phyloP scores from a whole-genome alignment of 2,888 invertebrate species.

The Diarsia brunnea region DNA sequence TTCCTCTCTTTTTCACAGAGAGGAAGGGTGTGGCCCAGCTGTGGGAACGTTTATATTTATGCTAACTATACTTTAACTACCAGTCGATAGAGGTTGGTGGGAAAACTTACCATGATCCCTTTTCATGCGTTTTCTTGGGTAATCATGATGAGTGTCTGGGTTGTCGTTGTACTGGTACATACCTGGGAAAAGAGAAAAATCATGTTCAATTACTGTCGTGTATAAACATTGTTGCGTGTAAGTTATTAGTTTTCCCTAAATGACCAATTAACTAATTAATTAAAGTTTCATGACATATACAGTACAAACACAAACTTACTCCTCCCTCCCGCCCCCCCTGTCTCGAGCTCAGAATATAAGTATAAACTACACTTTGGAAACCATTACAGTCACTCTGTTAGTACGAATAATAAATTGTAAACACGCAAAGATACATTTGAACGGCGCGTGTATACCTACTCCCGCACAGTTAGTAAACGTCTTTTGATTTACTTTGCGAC shows the following conservation, averaged over 20 bases:
- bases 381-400: background rate
- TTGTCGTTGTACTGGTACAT: constrained; percentile 48
- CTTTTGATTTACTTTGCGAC: constrained; percentile 72
- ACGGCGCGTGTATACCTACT: constrained; percentile 13
- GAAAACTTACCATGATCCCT: constrained; percentile 38
- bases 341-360: constrained; percentile 6
- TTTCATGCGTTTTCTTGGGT: constrained; percentile 19
- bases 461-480: constrained; percentile 60
- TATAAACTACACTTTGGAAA: constrained; percentile 16
- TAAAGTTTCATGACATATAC: constrained; percentile 27
- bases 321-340: background rate
- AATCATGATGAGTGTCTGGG: background rate
- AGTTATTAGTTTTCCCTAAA: constrained; percentile 9
- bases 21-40: background rate
- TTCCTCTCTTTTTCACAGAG: background rate
- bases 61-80: background rate
- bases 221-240: background rate
- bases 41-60: background rate
- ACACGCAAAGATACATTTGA: constrained; percentile 38
- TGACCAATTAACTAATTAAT: constrained; percentile 36
- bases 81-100: background rate
- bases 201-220: constrained; percentile 8
- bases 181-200: constrained; percentile 50
- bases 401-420: constrained; percentile 33
- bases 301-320: constrained; percentile 17